Evolutionary conservation across 1,140 invertebrate species (phyloP), one percentile per base, ranked within the genome.

Genomic region (Medauroidea extradentata): DNA sequence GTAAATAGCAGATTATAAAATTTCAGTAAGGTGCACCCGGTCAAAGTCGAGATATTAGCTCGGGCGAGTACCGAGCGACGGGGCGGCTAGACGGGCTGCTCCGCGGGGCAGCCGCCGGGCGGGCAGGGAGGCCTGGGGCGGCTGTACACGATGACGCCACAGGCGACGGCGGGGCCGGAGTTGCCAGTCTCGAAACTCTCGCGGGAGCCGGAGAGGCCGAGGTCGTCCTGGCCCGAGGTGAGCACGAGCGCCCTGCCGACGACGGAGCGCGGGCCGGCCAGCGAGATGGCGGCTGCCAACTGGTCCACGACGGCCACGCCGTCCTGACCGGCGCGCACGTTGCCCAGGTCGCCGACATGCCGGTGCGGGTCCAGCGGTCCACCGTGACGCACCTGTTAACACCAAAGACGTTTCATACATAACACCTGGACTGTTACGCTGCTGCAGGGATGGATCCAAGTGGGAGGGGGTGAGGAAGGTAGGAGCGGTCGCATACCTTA

Each of bases 261-360:
- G 49, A 85, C 75, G 3, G 75, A 77, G 14, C 75, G 53, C 1
- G 71, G 50, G 71, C 72, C 65, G 21, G 38, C 75, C 16, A 83
- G 65, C 1, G 69, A 67, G 16, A 83, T 70, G 4, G 74, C 46
- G 11, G 62, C 63, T 58, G 81, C 81, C 11, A 57, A 64, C 23
- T 82, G 58, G 18, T 67, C 48, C 5, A 75, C 39, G 4, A 50
- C 39, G 0, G 69, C 79, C 1, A 69, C 52, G 9, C 77, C 77
- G 56, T 74, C 63, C 4, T 62, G 65, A 48, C 66, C 71, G 24
- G 78, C 78, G 21, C 59, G 58, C 21, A 83, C 73, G 69, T 83
- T 83, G 2, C 82, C 82, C 16, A 83, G 66, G 68, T 84, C 82
- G 16, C 82, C 82, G 50, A 73, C 75, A 67, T 83, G 82, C 57